phyloP scores from a whole-genome alignment of 2,888 invertebrate species.

The Pachymerium ferrugineum region DNA sequence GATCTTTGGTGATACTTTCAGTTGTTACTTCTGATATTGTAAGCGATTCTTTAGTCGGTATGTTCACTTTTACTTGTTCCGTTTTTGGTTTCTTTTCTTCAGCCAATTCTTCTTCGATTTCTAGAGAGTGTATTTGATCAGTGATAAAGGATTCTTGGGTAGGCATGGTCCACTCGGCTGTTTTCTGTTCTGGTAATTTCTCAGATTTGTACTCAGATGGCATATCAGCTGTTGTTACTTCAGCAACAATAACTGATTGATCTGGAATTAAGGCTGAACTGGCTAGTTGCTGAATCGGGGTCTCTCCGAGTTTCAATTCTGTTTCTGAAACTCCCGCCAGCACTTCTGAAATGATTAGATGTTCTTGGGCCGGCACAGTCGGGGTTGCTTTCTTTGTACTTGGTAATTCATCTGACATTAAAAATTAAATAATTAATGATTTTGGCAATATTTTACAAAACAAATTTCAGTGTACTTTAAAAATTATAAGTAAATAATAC shows the following conservation, averaged over 20 bases:
- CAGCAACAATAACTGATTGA: conserved; percentile 34
- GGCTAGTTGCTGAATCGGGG: conserved; percentile 31
- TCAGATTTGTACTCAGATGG: conserved; percentile 34
- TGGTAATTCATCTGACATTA: conserved; percentile 25
- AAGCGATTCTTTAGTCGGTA: conserved; percentile 37
- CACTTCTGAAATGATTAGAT: conserved; percentile 38
- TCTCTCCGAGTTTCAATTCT: conserved; percentile 35
- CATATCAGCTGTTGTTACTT: conserved; percentile 36
- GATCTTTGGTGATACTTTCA: conserved; percentile 35
- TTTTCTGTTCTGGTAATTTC: conserved; percentile 34
- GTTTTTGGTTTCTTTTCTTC: conserved; percentile 9
- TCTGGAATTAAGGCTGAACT: conserved; percentile 33
- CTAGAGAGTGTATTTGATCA: background rate
- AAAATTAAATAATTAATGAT: background rate
- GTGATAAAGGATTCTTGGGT: conserved; percentile 22
- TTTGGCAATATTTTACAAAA: too few relatives aligned
- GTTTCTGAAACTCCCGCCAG: conserved; percentile 38
- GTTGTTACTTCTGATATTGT: conserved; percentile 38
- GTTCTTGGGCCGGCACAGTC: conserved; percentile 36
- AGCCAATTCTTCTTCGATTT: conserved; percentile 2
- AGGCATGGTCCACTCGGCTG: conserved; percentile 29
- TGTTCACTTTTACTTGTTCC: conserved; percentile 6
- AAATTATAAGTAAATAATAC: too few relatives aligned
- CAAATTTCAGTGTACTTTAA: too few relatives aligned
- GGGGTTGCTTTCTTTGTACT: conserved; percentile 33